Evolutionary conservation across 2,797 vertebrate genomes (phyloP).

Genomic region (Propithecus perrieri): DNA sequence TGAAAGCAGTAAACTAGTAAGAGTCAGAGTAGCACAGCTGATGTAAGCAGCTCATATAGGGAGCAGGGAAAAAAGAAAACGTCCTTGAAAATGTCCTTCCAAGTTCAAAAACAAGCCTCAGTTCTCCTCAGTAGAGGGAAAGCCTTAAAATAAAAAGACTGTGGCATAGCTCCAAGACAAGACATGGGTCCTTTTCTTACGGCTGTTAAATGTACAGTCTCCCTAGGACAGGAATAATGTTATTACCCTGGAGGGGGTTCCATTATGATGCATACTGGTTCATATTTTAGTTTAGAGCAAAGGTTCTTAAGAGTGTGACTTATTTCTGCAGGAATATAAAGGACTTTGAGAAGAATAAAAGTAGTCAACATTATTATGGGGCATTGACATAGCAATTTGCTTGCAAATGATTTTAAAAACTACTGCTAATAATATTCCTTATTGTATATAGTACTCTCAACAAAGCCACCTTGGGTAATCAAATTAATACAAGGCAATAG

Average conservation of each 20-base stretch:
- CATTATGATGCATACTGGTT: slow-evolving; percentile 32
- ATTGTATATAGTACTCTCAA: slow-evolving; percentile 65
- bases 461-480: slow-evolving; percentile 71
- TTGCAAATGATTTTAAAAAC: slow-evolving; percentile 72
- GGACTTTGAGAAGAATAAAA: slow-evolving; percentile 66
- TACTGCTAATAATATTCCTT: slow-evolving; percentile 61
- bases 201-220: slow-evolving; percentile 40
- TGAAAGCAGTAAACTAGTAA: neutral
- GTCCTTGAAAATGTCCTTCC: slow-evolving; percentile 53
- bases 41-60: neutral
- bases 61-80: neutral
- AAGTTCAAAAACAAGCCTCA: slow-evolving; percentile 40
- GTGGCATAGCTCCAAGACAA: neutral
- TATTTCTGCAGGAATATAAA: slow-evolving; percentile 65
- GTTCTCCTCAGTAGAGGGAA: neutral
- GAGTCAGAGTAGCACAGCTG: neutral
- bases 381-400: slow-evolving; percentile 68
- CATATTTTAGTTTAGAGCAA: slow-evolving; percentile 56
- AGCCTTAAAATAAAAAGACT: slow-evolving; percentile 20
- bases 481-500: slow-evolving; percentile 65
- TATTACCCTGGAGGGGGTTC: slow-evolving; percentile 50
- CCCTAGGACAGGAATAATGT: slow-evolving; percentile 20
- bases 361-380: slow-evolving; percentile 66
- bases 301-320: slow-evolving; percentile 54
- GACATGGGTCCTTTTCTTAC: slow-evolving; percentile 4